Evolutionary conservation across 2,797 vertebrate species (phyloP).

Genomic region (Rousettus madagascariensis): DNA sequence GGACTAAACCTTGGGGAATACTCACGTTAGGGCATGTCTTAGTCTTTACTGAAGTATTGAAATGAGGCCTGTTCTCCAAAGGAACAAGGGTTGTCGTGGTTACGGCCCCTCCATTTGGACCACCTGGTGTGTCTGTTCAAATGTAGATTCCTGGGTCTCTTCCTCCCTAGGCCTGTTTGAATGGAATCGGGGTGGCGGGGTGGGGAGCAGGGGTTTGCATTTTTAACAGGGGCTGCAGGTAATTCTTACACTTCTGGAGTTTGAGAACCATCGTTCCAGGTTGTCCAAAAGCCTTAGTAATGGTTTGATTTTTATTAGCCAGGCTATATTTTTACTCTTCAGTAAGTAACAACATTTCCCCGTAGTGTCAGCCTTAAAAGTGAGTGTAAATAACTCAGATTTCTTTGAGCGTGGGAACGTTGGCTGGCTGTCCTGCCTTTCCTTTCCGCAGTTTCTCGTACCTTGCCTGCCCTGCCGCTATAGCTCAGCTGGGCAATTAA

Average conservation of each 20-base stretch:
- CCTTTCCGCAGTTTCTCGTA: background rate
- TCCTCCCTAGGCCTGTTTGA: background rate
- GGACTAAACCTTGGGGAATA: background rate
- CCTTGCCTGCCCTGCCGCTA: background rate
- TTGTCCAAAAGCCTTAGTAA: background rate
- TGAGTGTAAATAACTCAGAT: slow-evolving; percentile 1
- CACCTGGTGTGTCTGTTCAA: background rate
- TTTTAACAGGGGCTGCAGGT: background rate
- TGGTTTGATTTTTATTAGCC: background rate
- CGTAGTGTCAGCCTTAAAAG: background rate
- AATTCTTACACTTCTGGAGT: background rate
- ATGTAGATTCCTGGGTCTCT: background rate
- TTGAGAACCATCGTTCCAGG: background rate
- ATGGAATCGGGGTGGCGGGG: background rate
- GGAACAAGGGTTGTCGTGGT: background rate
- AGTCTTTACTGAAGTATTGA: background rate
- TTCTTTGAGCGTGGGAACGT: background rate
- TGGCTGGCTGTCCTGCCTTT: background rate
- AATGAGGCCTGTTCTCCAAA: background rate
- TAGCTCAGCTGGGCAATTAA: slow-evolving; percentile 7
- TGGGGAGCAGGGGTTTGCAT: background rate
- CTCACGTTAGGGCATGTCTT: background rate
- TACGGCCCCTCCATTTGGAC: background rate
- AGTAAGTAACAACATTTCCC: background rate
- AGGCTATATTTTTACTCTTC: background rate